Evolutionary conservation across 2,797 vertebrate species (phyloP), one percentile per base, ranked within the genome.

Genomic region (Sebastes diploproa): DNA sequence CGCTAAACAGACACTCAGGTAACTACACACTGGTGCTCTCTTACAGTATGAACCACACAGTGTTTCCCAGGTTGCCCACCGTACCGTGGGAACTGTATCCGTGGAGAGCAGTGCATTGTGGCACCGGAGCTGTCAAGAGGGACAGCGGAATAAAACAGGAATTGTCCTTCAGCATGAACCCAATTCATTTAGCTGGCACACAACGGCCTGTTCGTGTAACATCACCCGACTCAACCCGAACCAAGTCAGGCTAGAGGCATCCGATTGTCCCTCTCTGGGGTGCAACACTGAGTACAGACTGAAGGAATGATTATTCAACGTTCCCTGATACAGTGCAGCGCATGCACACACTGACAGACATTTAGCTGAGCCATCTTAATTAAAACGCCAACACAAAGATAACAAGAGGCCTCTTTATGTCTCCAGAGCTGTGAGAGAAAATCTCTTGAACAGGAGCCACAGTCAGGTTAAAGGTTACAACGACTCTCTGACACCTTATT

Each of bases 61-160:
- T 14, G 67, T 72, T 80, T 92, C 91, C 89, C 88, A 90, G 81
- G 90, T 87, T 80, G 75, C 77, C 55, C 60, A 56, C 29, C 12
- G 6, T 62, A 91, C 78, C 91, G 93, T 94, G 94, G 93, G 94
- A 95, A 95, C 86, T 22, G 76, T 75, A 25, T 77, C 66, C 4
- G 38, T 7, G 38, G 73, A 86, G 80, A 88, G 75, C 64, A 58
- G 74, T 10, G 29, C 83, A 91, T 90, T 92, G 93, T 90, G 71
- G 77, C 54, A 72, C 70, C 67, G 65, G 80, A 88, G 82, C 76
- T 60, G 76, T 86, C 82, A 76, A 72, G 72, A 82, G 91, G 81
- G 86, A 89, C 76, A 75, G 73, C 18, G 5, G 82, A 77, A 90
- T 91, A 90, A 88, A 92, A 89, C 87, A 68, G 42, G 82, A 90